phyloP scores from a whole-genome alignment of 2,888 invertebrate genomes.

The Smittia sp. region DNA sequence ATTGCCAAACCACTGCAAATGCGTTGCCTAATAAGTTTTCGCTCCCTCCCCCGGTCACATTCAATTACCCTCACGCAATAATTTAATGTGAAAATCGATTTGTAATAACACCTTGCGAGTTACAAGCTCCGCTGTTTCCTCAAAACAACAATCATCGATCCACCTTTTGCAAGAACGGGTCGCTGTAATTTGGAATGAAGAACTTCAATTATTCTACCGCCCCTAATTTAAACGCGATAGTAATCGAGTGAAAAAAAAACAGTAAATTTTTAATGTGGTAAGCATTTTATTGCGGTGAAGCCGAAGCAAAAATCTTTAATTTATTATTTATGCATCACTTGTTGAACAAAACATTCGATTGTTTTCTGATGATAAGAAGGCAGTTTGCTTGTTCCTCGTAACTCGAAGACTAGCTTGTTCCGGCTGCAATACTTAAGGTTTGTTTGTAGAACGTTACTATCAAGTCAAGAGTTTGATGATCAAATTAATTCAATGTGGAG shows the following conservation, averaged over 20 bases:
- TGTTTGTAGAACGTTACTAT: too few relatives aligned
- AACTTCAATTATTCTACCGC: neutral
- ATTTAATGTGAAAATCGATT: slow-evolving; percentile 16
- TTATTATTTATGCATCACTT: slow-evolving; percentile 25
- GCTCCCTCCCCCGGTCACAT: neutral
- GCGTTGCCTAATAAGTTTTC: neutral
- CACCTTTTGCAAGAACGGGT: neutral
- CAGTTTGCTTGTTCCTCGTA: too few relatives aligned
- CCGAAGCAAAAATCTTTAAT: neutral
- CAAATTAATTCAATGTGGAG: too few relatives aligned
- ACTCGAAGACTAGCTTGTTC: too few relatives aligned
- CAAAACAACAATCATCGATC: neutral
- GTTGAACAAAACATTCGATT: neutral
- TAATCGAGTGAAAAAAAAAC: slow-evolving; percentile 5
- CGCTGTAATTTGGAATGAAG: neutral
- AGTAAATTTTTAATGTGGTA: slow-evolving; percentile 13
- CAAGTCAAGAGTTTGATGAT: too few relatives aligned
- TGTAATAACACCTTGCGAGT: neutral
- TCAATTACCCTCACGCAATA: slow-evolving; percentile 2
- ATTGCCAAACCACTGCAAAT: neutral
- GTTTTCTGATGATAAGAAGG: neutral
- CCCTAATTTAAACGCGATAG: neutral
- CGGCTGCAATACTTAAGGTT: too few relatives aligned
- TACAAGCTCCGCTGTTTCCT: neutral
- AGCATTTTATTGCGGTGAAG: neutral